A percentile compares a stretch with the other conserved stretches of the same genome.
Conservation (phyloP, 2,888 invertebrate genomes). For the Lacanobia oleracea region DNA sequence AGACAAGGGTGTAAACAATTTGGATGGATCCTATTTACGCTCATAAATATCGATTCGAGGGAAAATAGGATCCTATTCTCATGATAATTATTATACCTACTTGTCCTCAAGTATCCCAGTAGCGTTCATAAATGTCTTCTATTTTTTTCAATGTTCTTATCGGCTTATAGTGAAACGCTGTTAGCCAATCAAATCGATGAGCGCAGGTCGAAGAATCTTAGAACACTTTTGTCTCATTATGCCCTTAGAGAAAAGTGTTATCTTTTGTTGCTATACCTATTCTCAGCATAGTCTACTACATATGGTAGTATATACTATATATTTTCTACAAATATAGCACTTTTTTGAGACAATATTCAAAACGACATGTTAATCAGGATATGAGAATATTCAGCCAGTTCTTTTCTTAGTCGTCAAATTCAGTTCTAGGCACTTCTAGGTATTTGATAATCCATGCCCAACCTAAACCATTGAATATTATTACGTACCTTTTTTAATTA, state of each 20-base stretch:
- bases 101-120: background rate
- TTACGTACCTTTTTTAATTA: too few relatives aligned
- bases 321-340: background rate
- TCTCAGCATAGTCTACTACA: background rate
- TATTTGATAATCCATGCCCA: background rate
- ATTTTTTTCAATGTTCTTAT: background rate
- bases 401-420: background rate
- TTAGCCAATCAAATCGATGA: background rate
- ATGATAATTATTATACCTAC: background rate
- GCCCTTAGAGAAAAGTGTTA: background rate
- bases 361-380: background rate
- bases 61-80: background rate
- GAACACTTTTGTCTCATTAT: background rate
- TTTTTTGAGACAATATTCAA: background rate
- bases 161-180: background rate
- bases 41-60: constrained; percentile 27
- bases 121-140: background rate
- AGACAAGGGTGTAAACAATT: constrained; percentile 49
- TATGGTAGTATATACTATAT: background rate
- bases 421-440: background rate
- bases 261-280: background rate
- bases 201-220: background rate
- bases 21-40: constrained; percentile 17
- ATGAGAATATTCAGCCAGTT: background rate
- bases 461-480: background rate